Evolutionary conservation across 92 coral and sea anemone species (phyloP), one percentile per base, ranked within the genome.

Genomic region (Phenganax stokvisi): DNA sequence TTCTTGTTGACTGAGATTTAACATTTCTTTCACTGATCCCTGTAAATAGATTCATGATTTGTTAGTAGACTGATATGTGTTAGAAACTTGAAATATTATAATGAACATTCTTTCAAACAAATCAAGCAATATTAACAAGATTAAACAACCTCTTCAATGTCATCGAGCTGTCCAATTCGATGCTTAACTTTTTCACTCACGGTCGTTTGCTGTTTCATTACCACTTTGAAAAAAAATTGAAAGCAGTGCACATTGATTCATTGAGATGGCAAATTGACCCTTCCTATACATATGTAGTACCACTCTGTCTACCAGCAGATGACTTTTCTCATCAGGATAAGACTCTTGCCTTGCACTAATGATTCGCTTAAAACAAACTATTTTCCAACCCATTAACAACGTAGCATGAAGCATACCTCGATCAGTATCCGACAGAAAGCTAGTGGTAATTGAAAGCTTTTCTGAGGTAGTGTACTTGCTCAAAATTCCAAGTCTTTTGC

Each of bases 11-110:
- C 98, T 92, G 9, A 94, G 91, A 79, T 94, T 92, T 69, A 94
- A 72, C 98, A 94, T 92, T 68, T 94, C 98, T 64, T 92, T 94
- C 10, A 94, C 88, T 72, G 98, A 94, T 7, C 98, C 98, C 98
- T 94, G 68, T 20, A 79, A 20, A 52, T 8, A 13, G 16, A 27
- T 17, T 51, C 11, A 52, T 15, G 17, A 65, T 25, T 80, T 12
- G 15, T 1, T 31, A 15, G 9, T 59, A 60, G 47, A 51, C 7
- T 51, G 12, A 79, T 16, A 6, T 17, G 0, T 10, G 12, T 16
- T 3, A 9, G 8, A 51, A 76, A 2, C 9, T 16, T 30, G 58
- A 64, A 20, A 20, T 20, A 20, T 20, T 20, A 20, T 12, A 16
- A n/a, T 12, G 58, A 57, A 7, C 20, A 12, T 54, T 16, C 9